Evolutionary conservation across 2,797 vertebrate species (phyloP).

Genomic region (Diplodus puntazzo): DNA sequence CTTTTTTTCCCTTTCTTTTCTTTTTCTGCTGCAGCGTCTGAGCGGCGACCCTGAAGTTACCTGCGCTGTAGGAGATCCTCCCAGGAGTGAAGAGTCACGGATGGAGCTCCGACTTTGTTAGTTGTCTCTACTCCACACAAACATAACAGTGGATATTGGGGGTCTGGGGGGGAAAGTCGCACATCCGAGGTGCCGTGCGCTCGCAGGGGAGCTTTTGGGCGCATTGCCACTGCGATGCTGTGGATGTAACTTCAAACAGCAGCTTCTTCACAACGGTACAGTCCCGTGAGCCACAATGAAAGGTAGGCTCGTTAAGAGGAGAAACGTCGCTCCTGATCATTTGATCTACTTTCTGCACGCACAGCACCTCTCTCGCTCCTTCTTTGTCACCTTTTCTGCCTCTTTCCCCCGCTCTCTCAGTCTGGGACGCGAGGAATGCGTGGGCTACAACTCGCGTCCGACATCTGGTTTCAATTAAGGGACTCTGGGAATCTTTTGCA

Average conservation of each 20-base stretch:
- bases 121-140: background rate
- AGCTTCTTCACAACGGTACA: conserved; percentile 54
- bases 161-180: conserved; percentile 17
- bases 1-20: background rate
- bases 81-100: background rate
- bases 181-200: conserved; percentile 32
- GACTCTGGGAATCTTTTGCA: conserved; percentile 89
- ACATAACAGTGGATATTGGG: conserved; percentile 17
- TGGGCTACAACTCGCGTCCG: conserved; percentile 68
- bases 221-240: conserved; percentile 75
- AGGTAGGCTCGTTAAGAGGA: conserved; percentile 72
- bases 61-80: conserved; percentile 45
- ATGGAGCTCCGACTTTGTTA: conserved; percentile 46
- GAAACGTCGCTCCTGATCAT: background rate
- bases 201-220: conserved; percentile 49
- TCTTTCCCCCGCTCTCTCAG: conserved; percentile 26
- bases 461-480: conserved; percentile 96
- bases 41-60: conserved; percentile 40
- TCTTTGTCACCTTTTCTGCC: conserved; percentile 49
- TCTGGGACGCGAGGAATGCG: conserved; percentile 78
- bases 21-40: conserved; percentile 25
- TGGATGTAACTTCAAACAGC: conserved; percentile 78
- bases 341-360: background rate
- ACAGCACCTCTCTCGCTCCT: conserved; percentile 10
- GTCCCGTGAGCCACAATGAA: conserved; percentile 81